A percentile compares a stretch with the other conserved stretches of the same genome.
Conservation (phyloP, 2,888 invertebrate genomes). For the Doris montereyensis region DNA sequence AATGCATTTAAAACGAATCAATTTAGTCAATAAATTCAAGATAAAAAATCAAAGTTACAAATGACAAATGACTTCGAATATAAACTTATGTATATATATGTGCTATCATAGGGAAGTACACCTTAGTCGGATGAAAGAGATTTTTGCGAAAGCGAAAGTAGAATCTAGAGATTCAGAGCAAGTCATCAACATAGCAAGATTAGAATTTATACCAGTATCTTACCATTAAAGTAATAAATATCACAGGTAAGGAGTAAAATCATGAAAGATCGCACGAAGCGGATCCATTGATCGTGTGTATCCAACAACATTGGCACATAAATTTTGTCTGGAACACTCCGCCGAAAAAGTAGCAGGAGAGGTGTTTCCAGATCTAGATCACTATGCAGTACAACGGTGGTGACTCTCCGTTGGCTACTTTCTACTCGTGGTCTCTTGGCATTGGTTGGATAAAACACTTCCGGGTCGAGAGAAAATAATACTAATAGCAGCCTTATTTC, state of each 20-base stretch:
- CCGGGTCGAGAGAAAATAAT: conserved; percentile 29
- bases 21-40: too few relatives aligned
- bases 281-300: conserved; percentile 40
- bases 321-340: neutral
- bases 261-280: conserved; percentile 46
- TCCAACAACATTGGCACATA: conserved; percentile 10
- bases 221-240: conserved; percentile 46
- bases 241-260: conserved; percentile 46
- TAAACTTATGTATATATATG: too few relatives aligned
- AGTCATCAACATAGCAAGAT: neutral
- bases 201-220: conserved; percentile 17
- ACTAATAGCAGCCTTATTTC: too few relatives aligned
- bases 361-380: too few relatives aligned
- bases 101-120: too few relatives aligned
- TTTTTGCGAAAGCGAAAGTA: neutral
- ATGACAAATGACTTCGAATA: too few relatives aligned
- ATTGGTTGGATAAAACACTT: conserved; percentile 34
- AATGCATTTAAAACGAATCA: too few relatives aligned
- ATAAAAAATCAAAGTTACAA: too few relatives aligned
- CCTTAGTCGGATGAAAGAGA: too few relatives aligned
- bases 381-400: too few relatives aligned
- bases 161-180: neutral
- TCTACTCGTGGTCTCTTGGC: conserved; percentile 39
- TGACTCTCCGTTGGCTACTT: conserved; percentile 25
- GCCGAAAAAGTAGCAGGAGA: too few relatives aligned